Evolutionary conservation across 2,113 vertebrate species (phyloP), one percentile per base, ranked within the genome.

Genomic region (Nannobrachium achirus): DNA sequence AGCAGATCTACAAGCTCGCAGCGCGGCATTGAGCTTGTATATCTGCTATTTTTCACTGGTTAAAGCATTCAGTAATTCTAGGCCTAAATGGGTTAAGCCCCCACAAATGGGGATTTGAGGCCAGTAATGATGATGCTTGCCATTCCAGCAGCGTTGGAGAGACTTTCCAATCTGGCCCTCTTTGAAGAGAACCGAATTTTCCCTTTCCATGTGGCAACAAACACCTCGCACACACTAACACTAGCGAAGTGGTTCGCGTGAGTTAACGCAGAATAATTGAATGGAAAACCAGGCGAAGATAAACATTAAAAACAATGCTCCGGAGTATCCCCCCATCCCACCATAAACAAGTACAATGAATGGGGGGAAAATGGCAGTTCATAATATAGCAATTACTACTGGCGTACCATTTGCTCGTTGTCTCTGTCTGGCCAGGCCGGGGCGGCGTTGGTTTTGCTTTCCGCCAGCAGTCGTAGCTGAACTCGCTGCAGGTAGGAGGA

Each of bases 401-500:
- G 51, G 20, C 56, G 92, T 93, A 99, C 98, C 95, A 97, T 98
- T 93, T 98, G 97, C 75, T 98, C 93, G 48, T 94, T 91, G 67
- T 98, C 95, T 71, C 92, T 95, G 55, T 94, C 94, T 80, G 88
- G 89, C 93, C 93, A 95, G 15, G 90, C 80, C 79, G 94, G 82
- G 82, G 84, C 86, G 60, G 86, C 80, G 52, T 86, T 83, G 70
- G 89, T 84, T 1, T 88, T 88, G 83, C 86, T 92, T 65, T 97
- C 95, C 66, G 86, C 89, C 84, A 93, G 89, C 72, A 99, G 91
- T 52, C 97, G 94, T 58, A 93, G 82, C 78, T 97, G 95, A 75
- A 99, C 98, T 0, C 95, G 94, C 64, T 94, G 94, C 44, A 98
- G 93, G 83, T 98, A 99, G 9, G 93, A 94, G 82, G 96, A 96